Percentiles rank a stretch among this genome's conserved stretches.
These are phyloP conservation scores for Plecotus auritus DNA, from an alignment of 2,113 vertebrate genomes.

Conservation along the genomic window DNA sequence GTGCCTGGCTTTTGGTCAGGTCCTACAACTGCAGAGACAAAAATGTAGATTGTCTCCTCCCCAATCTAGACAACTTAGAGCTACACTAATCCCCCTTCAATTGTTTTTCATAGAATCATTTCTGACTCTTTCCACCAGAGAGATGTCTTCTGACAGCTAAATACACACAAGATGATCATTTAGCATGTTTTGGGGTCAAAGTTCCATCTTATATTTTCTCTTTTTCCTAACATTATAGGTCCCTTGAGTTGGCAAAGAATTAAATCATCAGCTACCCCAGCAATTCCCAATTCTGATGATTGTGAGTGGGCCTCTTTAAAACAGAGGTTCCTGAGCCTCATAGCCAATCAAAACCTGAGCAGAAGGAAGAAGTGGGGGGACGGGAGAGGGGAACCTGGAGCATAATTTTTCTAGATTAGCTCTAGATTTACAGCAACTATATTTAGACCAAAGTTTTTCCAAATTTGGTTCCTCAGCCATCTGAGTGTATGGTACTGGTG, in stretches of 20 bases:
- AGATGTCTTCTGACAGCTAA: neutral
- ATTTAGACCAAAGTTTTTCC: neutral
- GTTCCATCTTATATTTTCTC: neutral
- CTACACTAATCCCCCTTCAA: neutral
- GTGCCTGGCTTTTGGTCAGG: no score
- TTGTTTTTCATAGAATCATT: slow-evolving; percentile 40
- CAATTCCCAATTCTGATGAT: neutral
- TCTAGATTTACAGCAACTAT: neutral
- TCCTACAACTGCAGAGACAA: neutral
- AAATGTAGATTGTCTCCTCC: neutral
- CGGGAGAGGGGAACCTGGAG: neutral
- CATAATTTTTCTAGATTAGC: neutral
- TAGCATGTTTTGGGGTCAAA: neutral
- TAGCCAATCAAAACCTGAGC: neutral
- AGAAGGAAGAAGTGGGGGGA: neutral
- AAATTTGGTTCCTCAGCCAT: neutral
- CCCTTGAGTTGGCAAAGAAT: neutral
- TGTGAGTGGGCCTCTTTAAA: neutral
- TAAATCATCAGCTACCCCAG: neutral
- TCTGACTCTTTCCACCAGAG: neutral
- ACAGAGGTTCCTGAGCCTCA: neutral
- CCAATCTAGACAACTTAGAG: neutral
- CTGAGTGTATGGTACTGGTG: neutral
- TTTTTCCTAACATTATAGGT: neutral
- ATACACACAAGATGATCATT: neutral